Evolutionary conservation across 1,140 invertebrate genomes (phyloP).

Genomic region (Anoplolepis gracilipes): DNA sequence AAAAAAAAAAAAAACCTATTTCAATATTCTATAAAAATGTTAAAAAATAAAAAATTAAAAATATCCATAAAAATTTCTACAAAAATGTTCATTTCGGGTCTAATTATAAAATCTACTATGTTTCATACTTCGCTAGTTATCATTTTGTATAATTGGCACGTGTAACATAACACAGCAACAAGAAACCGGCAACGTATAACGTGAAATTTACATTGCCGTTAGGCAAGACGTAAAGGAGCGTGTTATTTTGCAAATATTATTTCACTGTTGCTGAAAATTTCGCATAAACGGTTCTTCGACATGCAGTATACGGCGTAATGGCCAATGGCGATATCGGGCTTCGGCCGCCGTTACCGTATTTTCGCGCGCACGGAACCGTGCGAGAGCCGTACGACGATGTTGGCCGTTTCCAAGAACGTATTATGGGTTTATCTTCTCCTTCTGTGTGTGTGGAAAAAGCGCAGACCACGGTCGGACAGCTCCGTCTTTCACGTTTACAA

Average conservation of each 20-base stretch:
- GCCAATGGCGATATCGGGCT: conserved; percentile 69
- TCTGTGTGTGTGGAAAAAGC: conserved; percentile 61
- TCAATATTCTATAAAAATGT: background rate
- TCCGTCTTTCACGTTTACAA: conserved; percentile 25
- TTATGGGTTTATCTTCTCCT: conserved; percentile 68
- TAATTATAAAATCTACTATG: background rate
- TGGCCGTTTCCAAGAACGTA: conserved; percentile 70
- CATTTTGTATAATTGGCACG: background rate
- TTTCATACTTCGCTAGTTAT: background rate
- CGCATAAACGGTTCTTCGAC: conserved; percentile 51
- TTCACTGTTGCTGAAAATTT: conserved; percentile 44
- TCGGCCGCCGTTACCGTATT: conserved; percentile 62
- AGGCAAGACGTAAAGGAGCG: background rate
- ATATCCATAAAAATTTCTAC: no score
- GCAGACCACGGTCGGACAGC: conserved; percentile 47
- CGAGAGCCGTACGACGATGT: conserved; percentile 48
- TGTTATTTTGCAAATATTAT: conserved; percentile 48
- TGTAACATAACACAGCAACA: background rate
- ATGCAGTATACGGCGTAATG: conserved; percentile 65
- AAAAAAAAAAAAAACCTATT: no score
- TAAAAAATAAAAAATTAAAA: no score
- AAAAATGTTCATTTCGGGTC: background rate
- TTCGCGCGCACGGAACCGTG: conserved; percentile 60
- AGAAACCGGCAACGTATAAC: background rate
- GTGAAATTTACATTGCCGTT: conserved; percentile 2